These are phyloP conservation scores for Rhodinocichla rosea DNA, from an alignment of 2,113 vertebrate species.

Conservation along the genomic window DNA sequence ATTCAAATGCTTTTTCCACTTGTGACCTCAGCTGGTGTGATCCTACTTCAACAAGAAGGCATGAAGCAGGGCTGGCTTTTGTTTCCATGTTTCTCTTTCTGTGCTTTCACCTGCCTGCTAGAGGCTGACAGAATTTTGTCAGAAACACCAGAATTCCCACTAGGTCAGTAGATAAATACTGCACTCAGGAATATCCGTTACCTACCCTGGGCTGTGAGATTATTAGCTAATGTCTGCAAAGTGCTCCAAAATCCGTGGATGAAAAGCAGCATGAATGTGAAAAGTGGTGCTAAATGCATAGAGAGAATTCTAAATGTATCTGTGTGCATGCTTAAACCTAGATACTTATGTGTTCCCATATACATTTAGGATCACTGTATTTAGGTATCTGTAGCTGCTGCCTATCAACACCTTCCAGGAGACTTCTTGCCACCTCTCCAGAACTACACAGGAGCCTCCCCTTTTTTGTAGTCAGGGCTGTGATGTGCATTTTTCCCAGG, in stretches of 20 bases:
- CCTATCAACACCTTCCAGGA: neutral
- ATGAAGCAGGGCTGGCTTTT: neutral
- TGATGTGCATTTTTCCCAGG: neutral
- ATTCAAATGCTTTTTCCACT: slow-evolving; percentile 74
- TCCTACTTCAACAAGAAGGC: slow-evolving; percentile 18
- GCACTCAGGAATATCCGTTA: neutral
- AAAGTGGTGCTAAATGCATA: neutral
- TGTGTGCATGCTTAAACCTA: neutral
- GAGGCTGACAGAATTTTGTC: neutral
- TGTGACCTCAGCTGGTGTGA: slow-evolving; percentile 59
- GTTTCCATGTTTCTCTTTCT: neutral
- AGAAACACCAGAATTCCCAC: slow-evolving; percentile 5
- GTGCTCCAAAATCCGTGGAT: neutral
- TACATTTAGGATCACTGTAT: neutral
- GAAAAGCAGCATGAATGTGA: neutral
- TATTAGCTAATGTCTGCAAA: neutral
- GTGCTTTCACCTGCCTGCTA: neutral
- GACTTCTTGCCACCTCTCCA: neutral
- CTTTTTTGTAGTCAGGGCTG: neutral
- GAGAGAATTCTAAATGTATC: neutral
- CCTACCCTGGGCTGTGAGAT: neutral
- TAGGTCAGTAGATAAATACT: neutral
- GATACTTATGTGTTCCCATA: fast-evolving
- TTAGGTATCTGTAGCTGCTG: neutral
- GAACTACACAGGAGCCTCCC: neutral